Conservation (phyloP, 2,888 invertebrate genomes). For the Pollenia angustigena region DNA sequence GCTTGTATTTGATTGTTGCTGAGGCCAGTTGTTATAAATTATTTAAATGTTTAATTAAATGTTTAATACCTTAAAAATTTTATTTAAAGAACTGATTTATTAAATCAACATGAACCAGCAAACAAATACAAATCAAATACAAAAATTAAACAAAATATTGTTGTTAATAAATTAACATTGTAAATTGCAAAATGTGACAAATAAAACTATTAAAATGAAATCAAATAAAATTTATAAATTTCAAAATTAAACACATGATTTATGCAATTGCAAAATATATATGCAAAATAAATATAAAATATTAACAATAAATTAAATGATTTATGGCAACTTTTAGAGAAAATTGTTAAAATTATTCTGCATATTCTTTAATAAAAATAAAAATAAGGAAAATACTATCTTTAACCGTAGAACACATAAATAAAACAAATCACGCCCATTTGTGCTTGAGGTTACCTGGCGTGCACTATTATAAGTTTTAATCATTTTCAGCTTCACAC, state of each 20-base stretch:
- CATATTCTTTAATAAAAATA: no score
- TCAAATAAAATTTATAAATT: constrained; percentile 43
- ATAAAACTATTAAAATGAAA: constrained; percentile 35
- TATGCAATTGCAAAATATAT: constrained; percentile 16
- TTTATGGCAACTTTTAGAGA: neutral
- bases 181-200: constrained; percentile 44
- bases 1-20: constrained; percentile 7
- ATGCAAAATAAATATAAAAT: constrained; percentile 27
- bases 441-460: no score
- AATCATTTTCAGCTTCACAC: no score
- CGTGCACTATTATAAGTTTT: no score
- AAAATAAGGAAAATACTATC: no score
- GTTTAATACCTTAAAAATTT: constrained; percentile 13
- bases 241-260: constrained; percentile 33
- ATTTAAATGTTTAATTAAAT: constrained; percentile 62
- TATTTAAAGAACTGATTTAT: constrained; percentile 54
- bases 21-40: constrained; percentile 15
- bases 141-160: constrained; percentile 8
- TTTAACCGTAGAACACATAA: no score
- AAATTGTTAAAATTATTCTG: neutral
- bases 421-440: no score
- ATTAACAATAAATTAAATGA: neutral
- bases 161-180: constrained; percentile 46
- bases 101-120: constrained; percentile 37
- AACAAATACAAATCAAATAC: neutral